These are phyloP conservation scores for Trichogramma dendrolimi DNA, from an alignment of 2,888 invertebrate species.

Conservation along the genomic window DNA sequence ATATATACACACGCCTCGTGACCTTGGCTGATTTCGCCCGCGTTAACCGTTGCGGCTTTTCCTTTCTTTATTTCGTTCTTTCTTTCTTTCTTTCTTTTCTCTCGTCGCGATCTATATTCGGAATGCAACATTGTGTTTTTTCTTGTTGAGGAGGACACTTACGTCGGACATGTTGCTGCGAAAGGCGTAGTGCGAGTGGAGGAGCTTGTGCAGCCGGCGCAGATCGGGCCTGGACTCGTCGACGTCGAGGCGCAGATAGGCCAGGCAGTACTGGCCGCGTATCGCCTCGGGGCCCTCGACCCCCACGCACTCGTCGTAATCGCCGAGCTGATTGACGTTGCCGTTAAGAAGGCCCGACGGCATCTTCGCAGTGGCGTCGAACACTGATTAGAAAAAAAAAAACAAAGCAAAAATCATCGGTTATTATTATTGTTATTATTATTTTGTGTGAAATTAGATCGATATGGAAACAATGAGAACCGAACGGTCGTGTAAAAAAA, in stretches of 20 bases:
- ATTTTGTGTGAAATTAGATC: constrained; percentile 3
- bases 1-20: neutral
- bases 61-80: neutral
- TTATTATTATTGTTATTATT: constrained; percentile 5
- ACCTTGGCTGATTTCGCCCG: neutral
- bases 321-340: constrained; percentile 67
- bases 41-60: neutral
- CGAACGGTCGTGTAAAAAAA: constrained; percentile 8
- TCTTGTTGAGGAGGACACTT: constrained; percentile 53
- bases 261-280: constrained; percentile 64
- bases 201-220: constrained; percentile 55
- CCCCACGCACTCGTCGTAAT: constrained; percentile 65
- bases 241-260: constrained; percentile 59
- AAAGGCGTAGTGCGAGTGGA: constrained; percentile 63
- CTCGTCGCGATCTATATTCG: neutral
- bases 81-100: neutral
- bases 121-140: neutral
- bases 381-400: constrained; percentile 55
- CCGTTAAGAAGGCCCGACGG: constrained; percentile 67
- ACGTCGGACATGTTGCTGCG: constrained; percentile 65
- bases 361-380: constrained; percentile 68
- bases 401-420: too few species aligned
- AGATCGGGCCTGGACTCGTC: constrained; percentile 53
- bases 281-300: constrained; percentile 52
- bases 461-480: constrained; percentile 23